phyloP scores from a whole-genome alignment of 35 echinoderm and acorn worm species.

The Apostichopus californicus region DNA sequence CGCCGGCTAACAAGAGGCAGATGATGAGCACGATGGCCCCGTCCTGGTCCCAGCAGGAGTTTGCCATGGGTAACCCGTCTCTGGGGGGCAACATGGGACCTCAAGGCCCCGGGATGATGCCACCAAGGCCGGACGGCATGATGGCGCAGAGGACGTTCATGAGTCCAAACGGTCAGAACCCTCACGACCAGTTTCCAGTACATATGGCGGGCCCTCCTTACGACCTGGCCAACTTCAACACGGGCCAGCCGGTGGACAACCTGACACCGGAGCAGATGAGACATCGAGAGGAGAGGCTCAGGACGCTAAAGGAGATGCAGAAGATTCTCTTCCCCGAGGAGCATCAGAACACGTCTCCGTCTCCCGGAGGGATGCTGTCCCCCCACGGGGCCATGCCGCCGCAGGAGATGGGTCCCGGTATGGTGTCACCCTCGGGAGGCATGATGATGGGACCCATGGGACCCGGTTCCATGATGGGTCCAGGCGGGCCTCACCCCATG shows the following conservation, averaged over 20 bases:
- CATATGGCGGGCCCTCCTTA: conserved; percentile 42
- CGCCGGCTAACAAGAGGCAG: conserved; percentile 76
- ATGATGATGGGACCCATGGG: conserved; percentile 68
- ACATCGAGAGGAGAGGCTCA: conserved; percentile 81
- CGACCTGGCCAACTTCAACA: conserved; percentile 73
- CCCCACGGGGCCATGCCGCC: conserved; percentile 77
- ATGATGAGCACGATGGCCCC: conserved; percentile 73
- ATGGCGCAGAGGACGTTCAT: conserved; percentile 79
- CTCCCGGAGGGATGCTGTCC: conserved; percentile 82
- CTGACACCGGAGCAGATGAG: conserved; percentile 95
- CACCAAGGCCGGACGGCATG: conserved; percentile 60
- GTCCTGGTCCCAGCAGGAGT: conserved; percentile 68
- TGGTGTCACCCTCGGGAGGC: conserved; percentile 67
- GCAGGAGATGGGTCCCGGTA: conserved; percentile 64
- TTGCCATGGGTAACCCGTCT: conserved; percentile 20
- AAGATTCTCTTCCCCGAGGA: conserved; percentile 90
- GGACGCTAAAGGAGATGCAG: conserved; percentile 92
- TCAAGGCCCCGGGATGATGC: conserved; percentile 66
- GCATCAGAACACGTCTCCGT: conserved; percentile 73
- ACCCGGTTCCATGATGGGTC: conserved; percentile 62
- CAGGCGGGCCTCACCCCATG: conserved; percentile 56
- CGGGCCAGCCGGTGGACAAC: conserved; percentile 87
- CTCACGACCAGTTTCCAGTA: conserved; percentile 56
- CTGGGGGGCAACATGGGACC: conserved; percentile 37
- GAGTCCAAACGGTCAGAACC: conserved; percentile 70